Evolutionary conservation across 1,140 invertebrate species (phyloP).

Genomic region (Helicoverpa armigera): DNA sequence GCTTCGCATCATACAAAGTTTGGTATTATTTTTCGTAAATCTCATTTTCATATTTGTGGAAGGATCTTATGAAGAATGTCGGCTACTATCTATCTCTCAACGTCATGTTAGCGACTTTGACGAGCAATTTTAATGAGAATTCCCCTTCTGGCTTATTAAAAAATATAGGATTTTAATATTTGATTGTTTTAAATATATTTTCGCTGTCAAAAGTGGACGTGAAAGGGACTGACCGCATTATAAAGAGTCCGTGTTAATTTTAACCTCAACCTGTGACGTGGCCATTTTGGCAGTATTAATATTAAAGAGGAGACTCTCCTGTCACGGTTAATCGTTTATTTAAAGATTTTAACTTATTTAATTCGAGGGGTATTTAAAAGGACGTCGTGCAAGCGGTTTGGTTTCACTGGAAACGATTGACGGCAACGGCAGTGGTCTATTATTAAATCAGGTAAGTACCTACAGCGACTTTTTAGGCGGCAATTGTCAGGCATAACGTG

Average conservation of each 20-base stretch:
- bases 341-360: conserved; percentile 43
- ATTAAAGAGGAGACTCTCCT: conserved; percentile 41
- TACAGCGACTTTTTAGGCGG: not conserved
- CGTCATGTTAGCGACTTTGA: conserved; percentile 24
- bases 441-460: not conserved
- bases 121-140: conserved; percentile 46
- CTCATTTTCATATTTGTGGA: conserved; percentile 32
- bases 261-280: conserved; percentile 35
- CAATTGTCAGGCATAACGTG: not conserved
- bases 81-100: conserved; percentile 27
- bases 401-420: not conserved
- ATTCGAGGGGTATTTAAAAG: conserved; percentile 28
- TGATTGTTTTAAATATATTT: conserved; percentile 16
- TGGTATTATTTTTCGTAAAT: conserved; percentile 32
- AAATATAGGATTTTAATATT: conserved; percentile 24
- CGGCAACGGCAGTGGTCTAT: not conserved
- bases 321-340: conserved; percentile 19
- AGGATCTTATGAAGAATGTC: conserved; percentile 23
- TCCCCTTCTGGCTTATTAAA: conserved; percentile 20
- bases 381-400: not conserved
- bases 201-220: not conserved
- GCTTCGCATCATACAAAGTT: conserved; percentile 28
- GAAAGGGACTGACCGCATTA: conserved; percentile 33
- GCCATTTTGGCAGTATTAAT: conserved; percentile 51
- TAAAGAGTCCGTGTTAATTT: conserved; percentile 35